A percentile compares a stretch with the other conserved stretches of the same genome.
Evolutionary conservation across 2,797 vertebrate genomes (phyloP).

Genomic region (Sarcophilus harrisii): DNA sequence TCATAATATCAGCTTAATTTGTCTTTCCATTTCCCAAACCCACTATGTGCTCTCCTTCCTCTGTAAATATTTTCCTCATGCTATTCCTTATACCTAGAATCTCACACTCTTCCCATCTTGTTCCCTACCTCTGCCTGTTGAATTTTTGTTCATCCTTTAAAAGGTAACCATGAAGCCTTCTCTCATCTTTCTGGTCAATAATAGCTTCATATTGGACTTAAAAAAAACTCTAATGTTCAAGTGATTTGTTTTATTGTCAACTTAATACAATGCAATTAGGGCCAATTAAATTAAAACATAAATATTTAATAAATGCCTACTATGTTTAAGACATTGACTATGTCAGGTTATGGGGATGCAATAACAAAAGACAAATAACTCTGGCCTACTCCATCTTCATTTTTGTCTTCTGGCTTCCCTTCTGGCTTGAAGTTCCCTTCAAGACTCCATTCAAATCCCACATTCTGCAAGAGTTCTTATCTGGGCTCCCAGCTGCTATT

Average conservation of each 20-base stretch:
- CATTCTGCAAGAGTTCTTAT: background rate
- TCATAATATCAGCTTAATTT: background rate
- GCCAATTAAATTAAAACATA: background rate
- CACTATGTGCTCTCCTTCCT: background rate
- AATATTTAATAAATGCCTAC: background rate
- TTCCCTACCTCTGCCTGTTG: background rate
- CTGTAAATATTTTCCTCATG: background rate
- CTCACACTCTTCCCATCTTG: background rate
- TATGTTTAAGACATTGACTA: background rate
- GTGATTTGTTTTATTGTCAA: background rate
- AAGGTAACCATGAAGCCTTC: background rate
- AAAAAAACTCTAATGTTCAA: background rate
- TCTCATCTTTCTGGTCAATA: background rate
- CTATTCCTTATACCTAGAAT: background rate
- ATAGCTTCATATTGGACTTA: background rate
- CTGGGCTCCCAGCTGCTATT: background rate
- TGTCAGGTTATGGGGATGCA: background rate
- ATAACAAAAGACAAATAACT: background rate
- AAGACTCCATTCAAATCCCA: background rate
- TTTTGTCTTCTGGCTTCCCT: background rate
- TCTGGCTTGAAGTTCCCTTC: background rate
- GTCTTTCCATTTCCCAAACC: background rate
- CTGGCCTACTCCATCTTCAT: background rate
- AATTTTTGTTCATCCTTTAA: background rate
- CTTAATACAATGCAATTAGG: background rate